Percentiles rank a stretch among this genome's conserved stretches.
These are phyloP conservation scores for Amiota communis DNA, from an alignment of 2,888 invertebrate genomes.

Conservation along the genomic window DNA sequence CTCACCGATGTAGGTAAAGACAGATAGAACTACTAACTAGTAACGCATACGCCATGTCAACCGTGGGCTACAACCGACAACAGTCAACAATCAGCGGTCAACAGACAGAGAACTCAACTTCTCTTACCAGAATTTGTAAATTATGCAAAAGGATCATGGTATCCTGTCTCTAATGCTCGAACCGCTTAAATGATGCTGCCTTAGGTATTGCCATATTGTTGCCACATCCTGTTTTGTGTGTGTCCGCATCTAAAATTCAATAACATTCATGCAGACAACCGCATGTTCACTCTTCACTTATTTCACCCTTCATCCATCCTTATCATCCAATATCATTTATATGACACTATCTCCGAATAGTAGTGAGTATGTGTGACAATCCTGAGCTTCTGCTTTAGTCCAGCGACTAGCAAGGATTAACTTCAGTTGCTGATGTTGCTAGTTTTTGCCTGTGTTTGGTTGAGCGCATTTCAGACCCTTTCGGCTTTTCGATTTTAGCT, in stretches of 20 bases:
- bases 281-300: too few relatives aligned
- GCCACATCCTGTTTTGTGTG: not conserved
- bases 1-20: too few relatives aligned
- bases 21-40: too few relatives aligned
- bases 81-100: not conserved
- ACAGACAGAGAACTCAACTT: too few relatives aligned
- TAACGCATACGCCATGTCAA: not conserved
- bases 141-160: slow-evolving; percentile 1
- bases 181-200: not conserved
- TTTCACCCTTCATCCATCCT: too few relatives aligned
- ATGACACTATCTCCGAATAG: too few relatives aligned
- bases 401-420: not conserved
- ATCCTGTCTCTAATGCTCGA: not conserved
- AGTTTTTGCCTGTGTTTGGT: not conserved
- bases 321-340: too few relatives aligned
- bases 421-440: not conserved
- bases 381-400: not conserved
- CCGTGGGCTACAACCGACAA: not conserved
- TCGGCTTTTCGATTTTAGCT: too few relatives aligned
- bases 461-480: not conserved
- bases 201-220: not conserved
- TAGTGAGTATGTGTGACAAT: not conserved
- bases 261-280: not conserved
- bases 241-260: slow-evolving; percentile 1
- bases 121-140: not conserved